Percentiles rank a stretch among this genome's conserved stretches.
These are phyloP conservation scores for Channallabes apus DNA, from an alignment of 2,797 vertebrate genomes.

Conservation along the genomic window DNA sequence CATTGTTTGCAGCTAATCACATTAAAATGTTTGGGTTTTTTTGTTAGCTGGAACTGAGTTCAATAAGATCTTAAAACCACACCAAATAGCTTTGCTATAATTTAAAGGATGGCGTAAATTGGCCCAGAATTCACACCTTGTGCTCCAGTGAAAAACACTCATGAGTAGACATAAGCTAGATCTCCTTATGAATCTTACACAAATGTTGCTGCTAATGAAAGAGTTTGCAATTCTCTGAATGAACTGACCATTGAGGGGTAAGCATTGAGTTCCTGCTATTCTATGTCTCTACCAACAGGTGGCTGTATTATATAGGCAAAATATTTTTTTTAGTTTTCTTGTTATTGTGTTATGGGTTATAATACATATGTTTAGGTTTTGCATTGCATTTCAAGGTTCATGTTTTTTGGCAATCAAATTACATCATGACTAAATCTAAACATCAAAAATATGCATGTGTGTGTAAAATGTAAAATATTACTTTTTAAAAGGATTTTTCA, in stretches of 20 bases:
- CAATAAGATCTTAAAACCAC: background rate
- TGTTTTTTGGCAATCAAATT: background rate
- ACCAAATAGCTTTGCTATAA: background rate
- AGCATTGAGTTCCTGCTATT: background rate
- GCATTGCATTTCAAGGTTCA: background rate
- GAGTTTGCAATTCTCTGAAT: background rate
- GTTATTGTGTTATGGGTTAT: background rate
- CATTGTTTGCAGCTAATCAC: background rate
- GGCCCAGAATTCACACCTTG: background rate
- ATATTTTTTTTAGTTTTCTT: background rate
- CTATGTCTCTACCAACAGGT: constrained; percentile 29
- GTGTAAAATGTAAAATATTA: too few species aligned
- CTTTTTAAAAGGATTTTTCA: too few species aligned
- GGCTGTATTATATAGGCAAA: constrained; percentile 37
- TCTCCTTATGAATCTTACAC: background rate
- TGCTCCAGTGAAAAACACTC: background rate
- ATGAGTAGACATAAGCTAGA: background rate
- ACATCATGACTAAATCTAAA: too few species aligned
- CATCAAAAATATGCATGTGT: background rate
- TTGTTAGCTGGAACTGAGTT: too few species aligned
- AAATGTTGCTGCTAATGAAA: background rate
- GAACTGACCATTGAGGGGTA: background rate
- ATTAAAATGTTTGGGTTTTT: background rate
- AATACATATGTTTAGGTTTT: background rate
- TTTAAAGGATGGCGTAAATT: background rate